Percentiles rank a stretch among this genome's conserved stretches.
Conservation (phyloP, 2,113 vertebrate genomes). For the Felis catus region DNA sequence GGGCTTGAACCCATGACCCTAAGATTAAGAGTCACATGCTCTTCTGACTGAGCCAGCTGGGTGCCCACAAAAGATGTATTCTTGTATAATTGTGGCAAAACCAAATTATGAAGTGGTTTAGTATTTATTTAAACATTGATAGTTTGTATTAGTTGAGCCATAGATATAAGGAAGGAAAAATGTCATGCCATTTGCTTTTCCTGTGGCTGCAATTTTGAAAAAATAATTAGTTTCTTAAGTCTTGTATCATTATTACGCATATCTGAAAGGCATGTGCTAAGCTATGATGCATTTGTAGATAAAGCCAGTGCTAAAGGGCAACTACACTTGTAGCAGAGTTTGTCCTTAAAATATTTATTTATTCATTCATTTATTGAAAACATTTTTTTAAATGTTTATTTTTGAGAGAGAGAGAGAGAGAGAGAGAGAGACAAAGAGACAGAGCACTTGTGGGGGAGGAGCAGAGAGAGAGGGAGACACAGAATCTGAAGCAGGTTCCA, state of each 20-base stretch:
- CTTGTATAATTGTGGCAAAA: background rate
- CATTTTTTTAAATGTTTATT: no score
- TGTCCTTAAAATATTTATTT: background rate
- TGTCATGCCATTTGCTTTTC: background rate
- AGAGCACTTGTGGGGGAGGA: no score
- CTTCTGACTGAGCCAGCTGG: no score
- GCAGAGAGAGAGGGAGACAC: no score
- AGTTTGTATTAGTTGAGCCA: background rate
- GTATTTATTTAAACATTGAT: constrained; percentile 15
- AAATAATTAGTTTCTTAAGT: constrained; percentile 18
- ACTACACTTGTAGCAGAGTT: background rate
- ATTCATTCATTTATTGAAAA: no score
- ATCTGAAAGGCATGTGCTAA: background rate
- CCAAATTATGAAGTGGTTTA: background rate
- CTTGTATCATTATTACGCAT: background rate
- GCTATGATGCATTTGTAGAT: background rate
- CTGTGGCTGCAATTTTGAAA: background rate
- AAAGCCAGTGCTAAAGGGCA: background rate
- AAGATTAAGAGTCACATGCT: no score
- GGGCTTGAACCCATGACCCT: no score
- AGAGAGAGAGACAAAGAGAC: no score
- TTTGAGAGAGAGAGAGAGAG: no score
- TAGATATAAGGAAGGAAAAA: background rate
- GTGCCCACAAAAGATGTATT: background rate
- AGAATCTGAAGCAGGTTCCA: no score